phyloP scores from a whole-genome alignment of 2,797 vertebrate species.

The Bryconaethiops microstoma region DNA sequence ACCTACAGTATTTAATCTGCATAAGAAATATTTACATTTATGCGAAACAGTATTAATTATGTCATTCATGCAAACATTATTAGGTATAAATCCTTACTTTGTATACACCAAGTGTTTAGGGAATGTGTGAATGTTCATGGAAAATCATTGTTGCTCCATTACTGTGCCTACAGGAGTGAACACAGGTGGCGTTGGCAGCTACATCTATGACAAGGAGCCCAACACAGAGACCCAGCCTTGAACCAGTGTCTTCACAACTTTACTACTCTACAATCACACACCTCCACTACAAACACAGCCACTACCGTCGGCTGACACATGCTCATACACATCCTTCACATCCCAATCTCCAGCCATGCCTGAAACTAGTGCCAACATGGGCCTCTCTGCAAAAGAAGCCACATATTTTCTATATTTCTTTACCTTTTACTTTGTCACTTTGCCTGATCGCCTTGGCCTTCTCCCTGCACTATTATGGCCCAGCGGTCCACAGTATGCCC shows the following conservation, averaged over 20 bases:
- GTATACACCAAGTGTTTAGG: not conserved
- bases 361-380: constrained; percentile 30
- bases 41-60: not conserved
- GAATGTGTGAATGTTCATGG: not conserved
- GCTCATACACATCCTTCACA: constrained; percentile 19
- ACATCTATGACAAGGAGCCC: constrained; percentile 95
- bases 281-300: constrained; percentile 41
- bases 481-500: not conserved
- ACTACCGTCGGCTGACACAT: constrained; percentile 27
- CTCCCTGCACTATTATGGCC: not conserved
- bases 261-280: constrained; percentile 57
- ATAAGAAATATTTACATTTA: not conserved
- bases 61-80: not conserved
- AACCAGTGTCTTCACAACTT: constrained; percentile 53
- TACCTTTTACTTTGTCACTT: not conserved
- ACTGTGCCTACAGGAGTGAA: constrained; percentile 87
- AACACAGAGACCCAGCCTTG: constrained; percentile 88
- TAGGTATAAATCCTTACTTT: not conserved
- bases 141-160: constrained; percentile 1
- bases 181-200: constrained; percentile 96
- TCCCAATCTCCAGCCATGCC: not conserved
- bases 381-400: constrained; percentile 17
- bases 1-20: not conserved
- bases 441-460: constrained; percentile 3
- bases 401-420: not conserved